These are phyloP conservation scores for Myripristis murdjan DNA, from an alignment of 2,797 vertebrate genomes.

Conservation along the genomic window DNA sequence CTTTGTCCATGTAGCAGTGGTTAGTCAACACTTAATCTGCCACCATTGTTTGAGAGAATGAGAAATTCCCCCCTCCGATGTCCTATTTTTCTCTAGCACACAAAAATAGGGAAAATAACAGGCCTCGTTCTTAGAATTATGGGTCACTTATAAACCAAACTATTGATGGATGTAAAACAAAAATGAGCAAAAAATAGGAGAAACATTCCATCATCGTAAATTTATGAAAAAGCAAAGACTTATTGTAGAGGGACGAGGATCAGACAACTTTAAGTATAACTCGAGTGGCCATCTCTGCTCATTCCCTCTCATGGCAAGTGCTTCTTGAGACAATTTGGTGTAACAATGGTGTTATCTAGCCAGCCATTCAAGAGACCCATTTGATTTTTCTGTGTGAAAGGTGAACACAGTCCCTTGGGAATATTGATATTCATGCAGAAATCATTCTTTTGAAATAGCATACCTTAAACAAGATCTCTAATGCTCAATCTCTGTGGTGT, in stretches of 20 bases:
- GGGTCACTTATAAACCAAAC: not conserved
- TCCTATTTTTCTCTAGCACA: no score
- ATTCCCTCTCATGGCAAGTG: constrained; percentile 10
- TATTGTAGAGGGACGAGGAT: not conserved
- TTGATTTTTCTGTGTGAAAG: constrained; percentile 18
- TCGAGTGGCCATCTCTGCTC: constrained; percentile 10
- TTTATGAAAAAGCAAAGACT: not conserved
- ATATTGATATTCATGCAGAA: not conserved
- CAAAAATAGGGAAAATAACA: no score
- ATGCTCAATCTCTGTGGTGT: not conserved
- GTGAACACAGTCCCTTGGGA: constrained; percentile 9
- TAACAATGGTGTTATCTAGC: not conserved
- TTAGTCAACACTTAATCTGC: no score
- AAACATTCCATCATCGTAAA: not conserved
- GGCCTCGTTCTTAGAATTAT: no score
- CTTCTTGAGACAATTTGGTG: constrained; percentile 8
- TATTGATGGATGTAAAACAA: not conserved
- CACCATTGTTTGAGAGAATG: no score
- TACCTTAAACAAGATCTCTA: not conserved
- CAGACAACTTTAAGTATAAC: not conserved
- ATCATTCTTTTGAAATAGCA: constrained; percentile 11
- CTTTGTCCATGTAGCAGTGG: not conserved
- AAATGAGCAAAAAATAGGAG: not conserved
- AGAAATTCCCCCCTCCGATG: no score
- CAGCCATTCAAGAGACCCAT: constrained; percentile 20